Evolutionary conservation across 2,113 vertebrate genomes (phyloP).

Genomic region (Rhynchomys soricoides): DNA sequence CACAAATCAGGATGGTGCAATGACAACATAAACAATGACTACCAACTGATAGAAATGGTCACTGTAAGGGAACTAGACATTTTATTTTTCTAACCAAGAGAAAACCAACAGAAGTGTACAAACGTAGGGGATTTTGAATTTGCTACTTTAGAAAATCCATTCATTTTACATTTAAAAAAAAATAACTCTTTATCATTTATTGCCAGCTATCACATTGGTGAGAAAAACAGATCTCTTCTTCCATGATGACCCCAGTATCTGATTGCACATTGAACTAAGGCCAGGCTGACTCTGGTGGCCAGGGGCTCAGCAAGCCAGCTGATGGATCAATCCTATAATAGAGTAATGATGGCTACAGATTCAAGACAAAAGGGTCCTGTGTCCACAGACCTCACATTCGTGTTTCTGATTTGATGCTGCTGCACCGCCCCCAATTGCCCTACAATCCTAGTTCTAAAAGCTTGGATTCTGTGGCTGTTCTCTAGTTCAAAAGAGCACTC

Average conservation of each 20-base stretch:
- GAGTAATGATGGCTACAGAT: not conserved
- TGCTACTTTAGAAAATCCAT: conserved; percentile 35
- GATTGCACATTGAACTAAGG: not conserved
- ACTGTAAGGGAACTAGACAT: not conserved
- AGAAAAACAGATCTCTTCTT: not conserved
- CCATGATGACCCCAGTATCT: not conserved
- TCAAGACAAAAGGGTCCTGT: not conserved
- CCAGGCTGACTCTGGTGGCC: not conserved
- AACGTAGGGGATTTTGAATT: not conserved
- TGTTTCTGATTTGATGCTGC: not conserved
- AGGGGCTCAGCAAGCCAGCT: not conserved
- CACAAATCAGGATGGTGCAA: not conserved
- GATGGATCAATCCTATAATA: not conserved
- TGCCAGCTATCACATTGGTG: not conserved
- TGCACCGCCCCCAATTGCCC: not conserved
- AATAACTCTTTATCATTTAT: not conserved
- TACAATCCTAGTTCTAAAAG: conserved; percentile 18
- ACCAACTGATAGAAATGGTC: not conserved
- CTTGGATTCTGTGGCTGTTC: not conserved
- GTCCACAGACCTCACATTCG: not conserved
- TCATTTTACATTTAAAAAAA: not conserved
- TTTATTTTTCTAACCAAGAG: not conserved
- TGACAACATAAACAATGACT: not conserved
- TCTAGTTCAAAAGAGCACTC: conserved; percentile 28
- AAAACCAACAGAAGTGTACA: not conserved